Evolutionary conservation across 2,797 vertebrate genomes (phyloP).

Genomic region (Philypnodon macrostomus): DNA sequence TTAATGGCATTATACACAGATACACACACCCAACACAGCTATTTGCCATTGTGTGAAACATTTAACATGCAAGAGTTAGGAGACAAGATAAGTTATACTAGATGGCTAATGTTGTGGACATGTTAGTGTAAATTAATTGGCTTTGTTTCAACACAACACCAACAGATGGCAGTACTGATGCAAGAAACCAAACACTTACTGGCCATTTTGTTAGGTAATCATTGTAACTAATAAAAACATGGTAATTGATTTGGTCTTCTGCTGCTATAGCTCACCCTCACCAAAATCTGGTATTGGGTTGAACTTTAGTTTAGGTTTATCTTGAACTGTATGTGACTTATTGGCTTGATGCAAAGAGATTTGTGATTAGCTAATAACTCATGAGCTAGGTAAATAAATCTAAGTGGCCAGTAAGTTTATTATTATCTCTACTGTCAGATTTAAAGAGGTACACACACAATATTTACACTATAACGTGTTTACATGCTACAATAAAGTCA

Average conservation of each 20-base stretch:
- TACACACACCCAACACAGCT: conserved; percentile 13
- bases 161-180: conserved; percentile 60
- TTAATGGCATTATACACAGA: conserved; percentile 22
- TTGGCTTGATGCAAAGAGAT: no score
- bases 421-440: not conserved
- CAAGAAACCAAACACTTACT: no score
- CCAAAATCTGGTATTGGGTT: no score
- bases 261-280: no score
- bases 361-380: no score
- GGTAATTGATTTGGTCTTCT: no score
- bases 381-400: no score
- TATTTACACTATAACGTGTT: not conserved
- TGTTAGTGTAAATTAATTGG: not conserved
- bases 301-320: no score
- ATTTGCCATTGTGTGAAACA: conserved; percentile 1
- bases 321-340: no score
- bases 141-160: conserved; percentile 18
- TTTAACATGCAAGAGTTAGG: conserved; percentile 8
- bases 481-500: not conserved
- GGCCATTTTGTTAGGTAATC: no score
- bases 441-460: not conserved
- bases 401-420: no score
- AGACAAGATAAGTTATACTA: conserved; percentile 3
- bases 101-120: not conserved
- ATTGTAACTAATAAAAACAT: no score